A percentile compares a stretch with the other conserved stretches of the same genome.
These are phyloP conservation scores for Oscheius sp. DNA, from an alignment of 1,140 invertebrate genomes.

Conservation along the genomic window DNA sequence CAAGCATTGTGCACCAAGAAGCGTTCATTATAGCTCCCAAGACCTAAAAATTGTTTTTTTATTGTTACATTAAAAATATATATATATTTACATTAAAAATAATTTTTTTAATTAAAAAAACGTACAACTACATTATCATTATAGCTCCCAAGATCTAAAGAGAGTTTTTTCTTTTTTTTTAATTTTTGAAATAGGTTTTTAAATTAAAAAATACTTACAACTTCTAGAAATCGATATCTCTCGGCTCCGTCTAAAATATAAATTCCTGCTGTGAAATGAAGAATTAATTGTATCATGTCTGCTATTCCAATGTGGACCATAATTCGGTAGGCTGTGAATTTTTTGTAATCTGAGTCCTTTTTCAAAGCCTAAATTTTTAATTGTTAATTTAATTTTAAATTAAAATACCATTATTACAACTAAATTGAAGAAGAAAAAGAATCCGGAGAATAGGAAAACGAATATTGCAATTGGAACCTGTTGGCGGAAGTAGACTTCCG, in stretches of 20 bases:
- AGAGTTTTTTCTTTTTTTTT: no score
- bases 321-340: neutral
- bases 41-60: no score
- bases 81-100: no score
- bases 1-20: slow-evolving; percentile 22
- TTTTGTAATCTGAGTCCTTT: slow-evolving; percentile 2
- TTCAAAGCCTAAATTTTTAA: neutral
- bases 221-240: neutral
- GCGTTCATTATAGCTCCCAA: slow-evolving; percentile 23
- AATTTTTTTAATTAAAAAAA: no score
- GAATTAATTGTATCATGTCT: neutral
- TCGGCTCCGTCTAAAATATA: neutral
- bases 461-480: neutral
- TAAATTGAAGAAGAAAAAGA: neutral
- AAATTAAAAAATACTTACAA: no score
- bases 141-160: no score
- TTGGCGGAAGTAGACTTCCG: neutral
- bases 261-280: neutral
- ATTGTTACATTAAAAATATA: no score
- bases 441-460: neutral
- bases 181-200: no score
- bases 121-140: no score
- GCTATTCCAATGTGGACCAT: neutral
- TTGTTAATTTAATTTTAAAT: neutral
- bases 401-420: neutral